Evolutionary conservation across 1,140 invertebrate species (phyloP), one percentile per base, ranked within the genome.

Genomic region (Lepidurus couesii): DNA sequence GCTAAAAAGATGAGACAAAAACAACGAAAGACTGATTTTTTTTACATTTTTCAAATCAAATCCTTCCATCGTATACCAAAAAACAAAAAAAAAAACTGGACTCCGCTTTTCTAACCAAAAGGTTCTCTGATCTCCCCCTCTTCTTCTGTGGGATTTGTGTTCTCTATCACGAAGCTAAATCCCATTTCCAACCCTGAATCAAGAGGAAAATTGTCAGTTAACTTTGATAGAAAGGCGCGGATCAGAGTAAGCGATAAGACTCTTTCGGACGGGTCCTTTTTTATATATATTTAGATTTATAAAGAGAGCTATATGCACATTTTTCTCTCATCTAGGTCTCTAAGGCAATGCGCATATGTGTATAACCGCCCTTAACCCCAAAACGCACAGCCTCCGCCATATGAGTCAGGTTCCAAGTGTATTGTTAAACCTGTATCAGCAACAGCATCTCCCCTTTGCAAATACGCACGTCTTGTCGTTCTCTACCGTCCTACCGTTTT

Each of bases 201-300:
- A 65, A 16, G 53, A 65, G 53, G 21, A 65, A 65, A 65, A 65
- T 65, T 65, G 53, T 65, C 53, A n/a, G 53, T 65, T 65, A 65
- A 65, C 53, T 65, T 65, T 65, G 53, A 65, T 65, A 65, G 53
- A 65, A 65, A 65, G 53, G 53, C 53, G 53, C 21, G 53, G 53
- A 65, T 65, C 53, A 65, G 21, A 65, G 53, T 65, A 65, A 4
- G 53, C n/a, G 53, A 65, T 65, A 65, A 11, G 53, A 16, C 53
- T 21, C 7, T 21, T 21, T 21, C 53, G 16, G 16, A n/a, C 21
- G 53, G 53, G 53, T 65, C 13, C 53, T n/a, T 3, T 34, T 26
- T 34, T 34, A 34, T 34, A 34, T 34, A 34, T 34, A 34, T 34
- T 0, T 34, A 34, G 2, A 34, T 34, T 34, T 34, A 34, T 34